Evolutionary conservation across 2,888 invertebrate species (phyloP), one percentile per base, ranked within the genome.

Genomic region (Podotricha telesiphe): DNA sequence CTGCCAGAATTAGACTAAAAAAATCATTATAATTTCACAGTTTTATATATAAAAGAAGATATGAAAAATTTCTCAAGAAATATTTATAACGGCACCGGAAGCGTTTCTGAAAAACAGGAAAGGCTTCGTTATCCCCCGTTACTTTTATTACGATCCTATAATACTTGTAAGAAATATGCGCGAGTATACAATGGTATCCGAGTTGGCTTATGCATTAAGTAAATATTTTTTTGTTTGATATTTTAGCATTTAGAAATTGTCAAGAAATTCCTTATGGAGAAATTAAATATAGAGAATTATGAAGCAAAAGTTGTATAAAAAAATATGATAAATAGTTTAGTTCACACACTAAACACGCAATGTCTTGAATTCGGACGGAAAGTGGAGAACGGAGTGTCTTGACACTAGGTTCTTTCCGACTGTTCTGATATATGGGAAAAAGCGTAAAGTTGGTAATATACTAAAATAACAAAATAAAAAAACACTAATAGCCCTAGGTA

Each of bases 61-160:
- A 53, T n/a, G 28, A n/a, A 53, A 53, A 51, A 22, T 22, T 28
- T 0, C 8, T 28, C 22, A n/a, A 53, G 53, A 53, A 53, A 28
- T 28, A 53, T 53, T 28, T 28, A 28, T 53, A 28, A n/a, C 28
- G 10, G 28, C 8, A 34, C 8, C n/a, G 28, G 28, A 53, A 53
- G n/a, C 10, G 28, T 53, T 28, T 28, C n/a, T 8, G 53, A n/a
- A 28, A 53, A 53, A 53, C 53, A 53, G 53, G 53, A 53, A 53
- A 53, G 28, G 28, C 28, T 53, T 53, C n/a, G 28, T 53, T 53
- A 53, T 34, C 53, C 53, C n/a, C n/a, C n/a, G n/a, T 28, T 34
- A 53, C 53, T 53, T 53, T 53, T 28, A 8, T 53, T 53, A 53
- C 28, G 15, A 10, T 28, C 10, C 53, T 53, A 28, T 53, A n/a